These are phyloP conservation scores for Pandion haliaetus DNA, from an alignment of 2,113 vertebrate genomes.

Conservation along the genomic window DNA sequence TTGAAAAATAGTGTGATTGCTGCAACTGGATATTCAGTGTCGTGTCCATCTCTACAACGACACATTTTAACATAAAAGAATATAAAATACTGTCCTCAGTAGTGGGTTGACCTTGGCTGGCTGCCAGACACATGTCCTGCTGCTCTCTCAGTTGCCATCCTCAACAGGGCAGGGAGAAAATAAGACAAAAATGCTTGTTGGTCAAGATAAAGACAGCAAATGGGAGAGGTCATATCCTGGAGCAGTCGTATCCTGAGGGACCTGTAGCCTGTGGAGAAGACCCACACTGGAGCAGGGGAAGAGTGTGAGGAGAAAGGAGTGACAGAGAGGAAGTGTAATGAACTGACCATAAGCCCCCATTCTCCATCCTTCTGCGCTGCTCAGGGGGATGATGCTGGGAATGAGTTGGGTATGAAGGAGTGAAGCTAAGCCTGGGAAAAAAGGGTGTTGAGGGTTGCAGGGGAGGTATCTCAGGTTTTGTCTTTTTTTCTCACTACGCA, in stretches of 20 bases:
- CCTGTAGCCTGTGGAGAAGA: background rate
- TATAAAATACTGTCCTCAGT: background rate
- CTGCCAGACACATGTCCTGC: background rate
- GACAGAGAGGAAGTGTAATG: background rate
- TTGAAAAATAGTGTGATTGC: too few relatives aligned
- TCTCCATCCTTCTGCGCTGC: background rate
- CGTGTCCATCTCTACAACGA: too few relatives aligned
- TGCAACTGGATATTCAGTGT: too few relatives aligned
- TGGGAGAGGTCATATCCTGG: background rate
- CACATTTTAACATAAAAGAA: background rate
- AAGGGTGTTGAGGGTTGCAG: accelerated
- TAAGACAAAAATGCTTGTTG: background rate
- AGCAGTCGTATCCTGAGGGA: background rate
- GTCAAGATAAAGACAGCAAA: background rate
- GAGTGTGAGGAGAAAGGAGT: background rate
- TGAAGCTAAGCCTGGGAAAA: background rate
- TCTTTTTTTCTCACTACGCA: background rate
- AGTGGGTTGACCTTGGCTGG: background rate
- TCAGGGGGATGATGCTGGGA: background rate
- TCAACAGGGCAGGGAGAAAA: background rate
- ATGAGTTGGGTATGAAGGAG: background rate
- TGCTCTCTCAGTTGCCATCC: background rate
- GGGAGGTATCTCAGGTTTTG: background rate
- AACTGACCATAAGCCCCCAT: background rate
- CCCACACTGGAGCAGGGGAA: background rate